Conservation (phyloP, 2,888 invertebrate genomes). For the Diploptera punctata region DNA sequence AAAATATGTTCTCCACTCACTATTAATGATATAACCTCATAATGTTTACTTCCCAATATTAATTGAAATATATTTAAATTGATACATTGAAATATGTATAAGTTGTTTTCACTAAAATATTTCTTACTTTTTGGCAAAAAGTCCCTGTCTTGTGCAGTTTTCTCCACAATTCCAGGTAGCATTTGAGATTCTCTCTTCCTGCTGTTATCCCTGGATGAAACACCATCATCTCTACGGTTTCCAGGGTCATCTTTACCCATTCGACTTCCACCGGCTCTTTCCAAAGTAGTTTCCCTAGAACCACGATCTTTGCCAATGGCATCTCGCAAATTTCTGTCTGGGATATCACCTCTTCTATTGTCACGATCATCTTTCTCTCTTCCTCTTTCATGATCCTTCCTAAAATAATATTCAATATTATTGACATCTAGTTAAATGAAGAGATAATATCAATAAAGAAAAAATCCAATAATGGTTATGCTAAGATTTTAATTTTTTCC, state of each 20-base stretch:
- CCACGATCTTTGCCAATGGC: conserved; percentile 26
- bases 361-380: conserved; percentile 38
- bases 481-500: not conserved
- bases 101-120: too few relatives aligned
- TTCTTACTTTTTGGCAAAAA: conserved; percentile 37
- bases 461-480: not conserved
- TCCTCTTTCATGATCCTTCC: conserved; percentile 36
- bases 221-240: conserved; percentile 26
- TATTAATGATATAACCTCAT: too few relatives aligned
- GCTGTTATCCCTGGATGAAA: not conserved
- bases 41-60: too few relatives aligned
- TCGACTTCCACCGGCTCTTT: conserved; percentile 22
- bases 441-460: not conserved
- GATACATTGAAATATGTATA: too few relatives aligned
- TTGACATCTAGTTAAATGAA: not conserved
- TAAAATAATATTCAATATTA: not conserved
- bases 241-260: conserved; percentile 18
- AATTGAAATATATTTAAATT: too few relatives aligned
- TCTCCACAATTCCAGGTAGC: conserved; percentile 35
- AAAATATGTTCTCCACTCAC: too few relatives aligned
- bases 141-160: conserved; percentile 39
- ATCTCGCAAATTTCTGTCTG: conserved; percentile 31
- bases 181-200: conserved; percentile 36
- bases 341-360: conserved; percentile 19
- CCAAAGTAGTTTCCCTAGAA: conserved; percentile 25